A percentile compares a stretch with the other conserved stretches of the same genome.
phyloP scores from a whole-genome alignment of 2,113 vertebrate species.

The Cheirogaleus medius region DNA sequence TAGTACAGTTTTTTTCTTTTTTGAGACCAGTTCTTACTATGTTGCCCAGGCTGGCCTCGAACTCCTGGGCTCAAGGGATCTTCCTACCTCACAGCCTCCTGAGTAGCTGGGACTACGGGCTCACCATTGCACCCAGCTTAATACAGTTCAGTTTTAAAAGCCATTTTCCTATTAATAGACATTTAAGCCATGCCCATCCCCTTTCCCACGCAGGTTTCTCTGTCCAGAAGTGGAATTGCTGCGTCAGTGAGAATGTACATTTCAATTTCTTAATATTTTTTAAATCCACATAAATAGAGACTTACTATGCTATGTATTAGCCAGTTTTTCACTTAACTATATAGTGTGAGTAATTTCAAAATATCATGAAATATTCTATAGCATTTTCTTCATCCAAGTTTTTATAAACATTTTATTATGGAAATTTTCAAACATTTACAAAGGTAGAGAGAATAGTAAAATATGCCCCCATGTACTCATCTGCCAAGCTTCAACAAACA shows the following conservation, averaged over 20 bases:
- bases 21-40: not conserved
- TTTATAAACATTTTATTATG: not conserved
- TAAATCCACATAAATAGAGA: not conserved
- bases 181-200: not conserved
- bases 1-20: too few species aligned
- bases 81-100: not conserved
- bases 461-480: not conserved
- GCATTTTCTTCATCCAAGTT: not conserved
- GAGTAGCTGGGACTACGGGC: not conserved
- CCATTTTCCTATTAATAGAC: not conserved
- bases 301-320: not conserved
- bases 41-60: not conserved
- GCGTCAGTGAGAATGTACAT: not conserved
- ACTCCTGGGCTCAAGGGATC: not conserved
- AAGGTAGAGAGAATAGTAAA: not conserved
- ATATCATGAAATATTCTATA: not conserved
- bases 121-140: not conserved
- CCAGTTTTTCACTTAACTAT: not conserved
- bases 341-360: not conserved
- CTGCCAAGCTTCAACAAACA: not conserved
- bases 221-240: not conserved
- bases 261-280: not conserved
- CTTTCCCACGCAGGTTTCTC: not conserved
- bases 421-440: not conserved
- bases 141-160: not conserved